A percentile compares a stretch with the other conserved stretches of the same genome.
Conservation (phyloP, 2,113 vertebrate species). For the western clawed frog (Xenopus tropicalis) region DNA sequence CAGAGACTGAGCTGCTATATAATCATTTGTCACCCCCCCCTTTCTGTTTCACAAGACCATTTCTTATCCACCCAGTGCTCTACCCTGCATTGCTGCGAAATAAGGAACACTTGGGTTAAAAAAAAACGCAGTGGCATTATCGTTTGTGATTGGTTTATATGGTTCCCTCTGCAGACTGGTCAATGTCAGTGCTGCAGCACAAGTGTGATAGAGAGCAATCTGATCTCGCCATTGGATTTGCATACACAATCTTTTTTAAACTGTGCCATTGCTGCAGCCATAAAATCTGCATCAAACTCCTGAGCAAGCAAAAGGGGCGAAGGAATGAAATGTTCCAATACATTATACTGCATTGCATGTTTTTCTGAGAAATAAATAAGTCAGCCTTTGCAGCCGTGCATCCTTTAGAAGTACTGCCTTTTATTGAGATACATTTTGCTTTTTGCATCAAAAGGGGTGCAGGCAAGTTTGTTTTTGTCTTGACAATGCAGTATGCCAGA, state of each 20-base stretch:
- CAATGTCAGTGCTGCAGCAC: slow-evolving; percentile 41
- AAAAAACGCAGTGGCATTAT: neutral
- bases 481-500: no score
- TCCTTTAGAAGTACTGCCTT: no score
- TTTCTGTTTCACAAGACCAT: slow-evolving; percentile 32
- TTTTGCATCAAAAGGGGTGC: no score
- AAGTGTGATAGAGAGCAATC: slow-evolving; percentile 14
- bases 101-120: neutral
- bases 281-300: neutral
- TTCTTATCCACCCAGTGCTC: slow-evolving; percentile 36
- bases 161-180: slow-evolving; percentile 36
- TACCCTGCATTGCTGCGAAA: slow-evolving; percentile 28
- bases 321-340: no score
- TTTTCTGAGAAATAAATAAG: no score
- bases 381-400: no score
- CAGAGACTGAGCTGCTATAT: slow-evolving; percentile 26
- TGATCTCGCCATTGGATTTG: neutral
- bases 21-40: slow-evolving; percentile 32
- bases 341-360: no score
- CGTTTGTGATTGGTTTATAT: slow-evolving; percentile 5
- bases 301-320: no score
- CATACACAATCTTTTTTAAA: neutral
- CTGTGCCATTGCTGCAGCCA: neutral
- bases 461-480: no score
- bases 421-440: no score